Percentiles rank a stretch among this genome's conserved stretches.
phyloP scores from a whole-genome alignment of 2,888 invertebrate species.

The Nomada ferruginata region DNA sequence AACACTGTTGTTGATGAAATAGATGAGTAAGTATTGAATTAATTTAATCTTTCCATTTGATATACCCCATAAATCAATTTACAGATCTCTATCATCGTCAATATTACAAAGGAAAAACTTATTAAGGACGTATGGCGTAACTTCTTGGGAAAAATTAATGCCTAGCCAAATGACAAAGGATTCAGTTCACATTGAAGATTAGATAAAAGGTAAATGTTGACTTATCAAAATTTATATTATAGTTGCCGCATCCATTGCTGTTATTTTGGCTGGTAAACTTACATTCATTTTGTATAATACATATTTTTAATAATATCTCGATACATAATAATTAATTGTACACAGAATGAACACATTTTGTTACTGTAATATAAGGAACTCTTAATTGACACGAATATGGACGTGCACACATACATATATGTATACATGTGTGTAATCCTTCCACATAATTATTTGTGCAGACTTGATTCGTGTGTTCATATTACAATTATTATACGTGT shows the following conservation, averaged over 20 bases:
- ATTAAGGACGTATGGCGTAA: constrained; percentile 55
- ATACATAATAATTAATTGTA: constrained; percentile 28
- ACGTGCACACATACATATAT: constrained; percentile 4
- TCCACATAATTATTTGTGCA: constrained; percentile 3
- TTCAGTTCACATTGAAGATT: neutral
- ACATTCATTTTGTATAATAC: neutral
- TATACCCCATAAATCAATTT: constrained; percentile 34
- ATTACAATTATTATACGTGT: neutral
- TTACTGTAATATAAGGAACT: constrained; percentile 42
- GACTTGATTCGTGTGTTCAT: neutral
- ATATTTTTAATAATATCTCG: constrained; percentile 37
- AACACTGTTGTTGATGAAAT: constrained; percentile 65
- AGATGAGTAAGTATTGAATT: constrained; percentile 57
- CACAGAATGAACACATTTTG: constrained; percentile 38
- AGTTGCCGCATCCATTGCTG: neutral
- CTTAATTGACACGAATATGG: constrained; percentile 13
- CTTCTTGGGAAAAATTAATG: constrained; percentile 65
- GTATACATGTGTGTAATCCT: neutral
- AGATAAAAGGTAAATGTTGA: constrained; percentile 1
- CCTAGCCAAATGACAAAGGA: constrained; percentile 57
- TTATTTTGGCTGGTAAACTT: too few relatives aligned
- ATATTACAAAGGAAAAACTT: constrained; percentile 64
- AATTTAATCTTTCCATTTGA: neutral
- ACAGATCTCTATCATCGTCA: constrained; percentile 67
- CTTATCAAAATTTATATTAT: neutral